Percentiles rank a stretch among this genome's conserved stretches.
phyloP scores from a whole-genome alignment of 2,797 vertebrate genomes.

The Eulemur rubriventer region DNA sequence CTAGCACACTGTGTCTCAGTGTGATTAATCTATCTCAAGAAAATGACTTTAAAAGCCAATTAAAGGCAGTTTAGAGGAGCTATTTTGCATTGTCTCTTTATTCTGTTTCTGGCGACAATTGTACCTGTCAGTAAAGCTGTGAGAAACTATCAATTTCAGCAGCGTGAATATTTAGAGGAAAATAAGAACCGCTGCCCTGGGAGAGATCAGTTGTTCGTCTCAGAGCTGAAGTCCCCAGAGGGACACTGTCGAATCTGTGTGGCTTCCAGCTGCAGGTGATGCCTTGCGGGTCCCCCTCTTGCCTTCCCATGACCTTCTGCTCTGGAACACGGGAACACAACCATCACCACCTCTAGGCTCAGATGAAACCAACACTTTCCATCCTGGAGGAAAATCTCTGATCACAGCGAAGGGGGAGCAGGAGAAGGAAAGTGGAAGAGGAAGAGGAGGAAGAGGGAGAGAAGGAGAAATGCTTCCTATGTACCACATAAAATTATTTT shows the following conservation, averaged over 20 bases:
- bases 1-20: conserved; percentile 52
- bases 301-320: background rate
- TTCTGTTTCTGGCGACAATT: conserved; percentile 78
- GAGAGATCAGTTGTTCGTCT: background rate
- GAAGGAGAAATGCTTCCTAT: background rate
- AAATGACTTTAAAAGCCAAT: conserved; percentile 81
- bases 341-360: background rate
- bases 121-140: conserved; percentile 76
- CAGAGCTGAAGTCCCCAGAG: background rate
- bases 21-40: conserved; percentile 77
- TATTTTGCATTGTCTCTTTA: conserved; percentile 69
- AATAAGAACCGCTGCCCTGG: background rate
- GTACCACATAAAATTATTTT: background rate
- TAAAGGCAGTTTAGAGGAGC: conserved; percentile 80
- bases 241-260: background rate
- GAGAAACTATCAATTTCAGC: conserved; percentile 71
- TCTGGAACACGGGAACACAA: background rate
- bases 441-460: background rate
- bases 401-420: background rate
- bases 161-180: conserved; percentile 59
- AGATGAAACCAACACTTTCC: background rate
- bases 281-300: background rate
- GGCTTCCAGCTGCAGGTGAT: background rate
- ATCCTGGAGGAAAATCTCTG: background rate
- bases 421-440: background rate